phyloP scores from a whole-genome alignment of 1,140 invertebrate species.

The Bombus waltoni region DNA sequence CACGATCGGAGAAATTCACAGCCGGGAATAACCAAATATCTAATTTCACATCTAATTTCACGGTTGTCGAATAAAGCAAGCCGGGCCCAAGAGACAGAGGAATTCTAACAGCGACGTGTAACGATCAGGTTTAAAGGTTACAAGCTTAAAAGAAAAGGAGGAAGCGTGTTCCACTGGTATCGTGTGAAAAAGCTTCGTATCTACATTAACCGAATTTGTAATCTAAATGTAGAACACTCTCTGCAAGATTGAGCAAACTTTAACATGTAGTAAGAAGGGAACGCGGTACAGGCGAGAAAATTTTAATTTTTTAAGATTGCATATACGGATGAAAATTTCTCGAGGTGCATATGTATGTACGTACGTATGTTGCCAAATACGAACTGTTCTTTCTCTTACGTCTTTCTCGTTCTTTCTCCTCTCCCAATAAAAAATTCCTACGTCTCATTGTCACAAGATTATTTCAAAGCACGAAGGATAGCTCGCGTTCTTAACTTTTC shows the following conservation, averaged over 20 bases:
- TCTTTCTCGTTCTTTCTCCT: too few relatives aligned
- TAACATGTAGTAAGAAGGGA: neutral
- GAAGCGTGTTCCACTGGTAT: neutral
- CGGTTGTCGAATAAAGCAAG: neutral
- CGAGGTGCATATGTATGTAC: too few relatives aligned
- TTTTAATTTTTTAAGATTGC: neutral
- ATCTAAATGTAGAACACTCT: neutral
- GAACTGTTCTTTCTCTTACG: neutral
- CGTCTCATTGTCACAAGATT: neutral
- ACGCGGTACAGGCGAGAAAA: neutral
- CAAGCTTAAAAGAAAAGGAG: neutral
- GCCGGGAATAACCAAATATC: conserved; percentile 8
- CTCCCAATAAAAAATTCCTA: neutral
- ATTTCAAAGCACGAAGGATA: neutral
- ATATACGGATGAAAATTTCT: too few relatives aligned
- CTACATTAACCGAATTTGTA: neutral
- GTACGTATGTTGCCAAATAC: neutral
- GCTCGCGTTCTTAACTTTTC: too few relatives aligned
- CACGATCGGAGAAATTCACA: neutral
- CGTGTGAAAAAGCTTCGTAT: neutral
- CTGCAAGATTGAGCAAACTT: neutral
- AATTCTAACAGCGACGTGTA: neutral
- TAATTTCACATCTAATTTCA: neutral
- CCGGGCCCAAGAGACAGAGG: neutral
- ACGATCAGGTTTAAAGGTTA: neutral